Evolutionary conservation across 64 coral and sea anemone genomes (phyloP).

Genomic region (Montipora foliosa): DNA sequence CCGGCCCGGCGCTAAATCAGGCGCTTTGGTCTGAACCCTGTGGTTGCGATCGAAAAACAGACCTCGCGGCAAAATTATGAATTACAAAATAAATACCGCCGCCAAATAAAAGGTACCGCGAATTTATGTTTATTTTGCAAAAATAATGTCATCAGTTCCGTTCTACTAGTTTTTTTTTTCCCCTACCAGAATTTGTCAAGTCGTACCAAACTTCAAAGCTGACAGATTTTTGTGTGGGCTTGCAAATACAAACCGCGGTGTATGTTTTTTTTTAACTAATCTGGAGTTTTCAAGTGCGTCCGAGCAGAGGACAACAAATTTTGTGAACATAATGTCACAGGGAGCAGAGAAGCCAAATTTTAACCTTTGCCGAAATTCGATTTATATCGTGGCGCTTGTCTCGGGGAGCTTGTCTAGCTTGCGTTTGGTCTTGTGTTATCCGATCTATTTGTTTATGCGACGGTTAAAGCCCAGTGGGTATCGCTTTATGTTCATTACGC

Average conservation of each 20-base stretch:
- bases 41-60: not conserved
- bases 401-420: conserved; percentile 3
- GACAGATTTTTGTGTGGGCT: not conserved
- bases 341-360: too few species aligned
- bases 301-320: too few species aligned
- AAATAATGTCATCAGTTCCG: conserved; percentile 21
- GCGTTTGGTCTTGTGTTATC: conserved; percentile 24
- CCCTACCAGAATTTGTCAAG: conserved; percentile 1
- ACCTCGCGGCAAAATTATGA: not conserved
- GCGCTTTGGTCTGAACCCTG: not conserved
- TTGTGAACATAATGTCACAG: too few species aligned
- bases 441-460: conserved; percentile 22
- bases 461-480: too few species aligned
- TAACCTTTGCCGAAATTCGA: not conserved
- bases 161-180: conserved; percentile 21
- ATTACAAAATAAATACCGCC: not conserved
- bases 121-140: conserved; percentile 13
- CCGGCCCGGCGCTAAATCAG: not conserved
- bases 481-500: too few species aligned
- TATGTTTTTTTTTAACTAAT: not conserved
- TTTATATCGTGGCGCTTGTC: conserved; percentile 24
- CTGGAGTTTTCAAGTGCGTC: too few species aligned
- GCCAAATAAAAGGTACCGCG: not conserved
- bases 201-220: not conserved
- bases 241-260: not conserved